Evolutionary conservation across 2,797 vertebrate species (phyloP).

Genomic region (Channa striata): DNA sequence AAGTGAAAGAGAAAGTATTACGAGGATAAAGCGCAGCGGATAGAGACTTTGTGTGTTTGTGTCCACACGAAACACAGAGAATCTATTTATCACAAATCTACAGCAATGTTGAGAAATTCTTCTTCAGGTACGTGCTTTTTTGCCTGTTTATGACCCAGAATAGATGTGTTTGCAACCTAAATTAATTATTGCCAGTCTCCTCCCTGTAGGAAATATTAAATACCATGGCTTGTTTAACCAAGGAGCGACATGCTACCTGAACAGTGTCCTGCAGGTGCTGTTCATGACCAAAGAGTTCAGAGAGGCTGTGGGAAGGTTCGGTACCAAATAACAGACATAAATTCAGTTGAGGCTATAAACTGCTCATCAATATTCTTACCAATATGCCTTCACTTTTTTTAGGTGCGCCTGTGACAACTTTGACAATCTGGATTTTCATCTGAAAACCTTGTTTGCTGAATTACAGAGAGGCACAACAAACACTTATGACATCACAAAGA

Average conservation of each 20-base stretch:
- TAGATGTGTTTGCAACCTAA: background rate
- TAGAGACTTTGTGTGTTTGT: background rate
- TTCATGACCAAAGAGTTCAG: slow-evolving; percentile 79
- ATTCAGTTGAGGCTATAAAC: background rate
- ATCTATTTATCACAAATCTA: too few relatives aligned
- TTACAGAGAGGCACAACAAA: background rate
- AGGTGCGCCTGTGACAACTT: background rate
- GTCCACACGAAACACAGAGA: background rate
- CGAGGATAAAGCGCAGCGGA: background rate
- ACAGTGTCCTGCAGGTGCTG: slow-evolving; percentile 79
- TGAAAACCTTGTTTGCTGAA: slow-evolving; percentile 58
- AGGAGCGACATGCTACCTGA: slow-evolving; percentile 80
- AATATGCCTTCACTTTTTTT: background rate
- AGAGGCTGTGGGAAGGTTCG: slow-evolving; percentile 67
- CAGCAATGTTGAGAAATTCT: too few relatives aligned
- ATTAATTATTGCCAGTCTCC: background rate
- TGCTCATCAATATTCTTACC: background rate
- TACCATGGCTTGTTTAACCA: slow-evolving; percentile 73
- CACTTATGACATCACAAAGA: slow-evolving; percentile 40
- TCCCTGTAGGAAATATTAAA: background rate
- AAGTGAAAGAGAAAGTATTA: background rate
- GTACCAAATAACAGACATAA: too few relatives aligned
- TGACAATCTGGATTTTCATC: slow-evolving; percentile 19
- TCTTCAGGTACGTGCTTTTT: too few relatives aligned
- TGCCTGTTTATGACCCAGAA: background rate